A percentile compares a stretch with the other conserved stretches of the same genome.
phyloP scores from a whole-genome alignment of 2,797 vertebrate species.

The Vireo griseus region DNA sequence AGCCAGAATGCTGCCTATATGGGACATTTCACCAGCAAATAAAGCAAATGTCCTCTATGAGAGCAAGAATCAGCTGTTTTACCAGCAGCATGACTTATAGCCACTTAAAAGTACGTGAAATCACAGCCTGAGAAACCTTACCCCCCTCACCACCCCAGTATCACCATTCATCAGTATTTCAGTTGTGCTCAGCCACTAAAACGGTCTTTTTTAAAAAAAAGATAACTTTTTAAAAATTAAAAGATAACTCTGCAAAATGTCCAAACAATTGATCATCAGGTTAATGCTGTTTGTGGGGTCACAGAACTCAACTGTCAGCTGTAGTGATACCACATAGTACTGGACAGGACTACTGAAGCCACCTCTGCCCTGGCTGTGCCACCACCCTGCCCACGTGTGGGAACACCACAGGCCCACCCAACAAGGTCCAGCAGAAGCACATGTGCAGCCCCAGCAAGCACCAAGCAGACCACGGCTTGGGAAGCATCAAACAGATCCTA shows the following conservation, averaged over 20 bases:
- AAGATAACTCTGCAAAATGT: neutral
- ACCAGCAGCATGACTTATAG: neutral
- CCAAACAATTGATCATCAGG: neutral
- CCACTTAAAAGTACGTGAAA: neutral
- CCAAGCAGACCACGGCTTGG: accelerated
- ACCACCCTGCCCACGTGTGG: accelerated
- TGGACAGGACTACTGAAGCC: neutral
- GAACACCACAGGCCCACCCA: neutral
- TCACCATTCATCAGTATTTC: neutral
- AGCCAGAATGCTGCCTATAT: accelerated
- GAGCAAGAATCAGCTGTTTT: neutral
- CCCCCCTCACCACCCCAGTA: accelerated
- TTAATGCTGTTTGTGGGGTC: neutral
- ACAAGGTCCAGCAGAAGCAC: neutral
- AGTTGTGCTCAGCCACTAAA: neutral
- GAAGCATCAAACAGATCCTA: neutral
- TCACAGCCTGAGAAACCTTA: neutral
- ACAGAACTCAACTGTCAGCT: neutral
- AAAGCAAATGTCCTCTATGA: neutral
- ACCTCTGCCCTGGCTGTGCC: neutral
- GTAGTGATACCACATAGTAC: accelerated
- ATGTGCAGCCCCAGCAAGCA: neutral
- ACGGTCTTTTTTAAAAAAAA: too few relatives aligned
- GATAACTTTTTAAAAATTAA: too few relatives aligned
- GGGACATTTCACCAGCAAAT: neutral